A percentile compares a stretch with the other conserved stretches of the same genome.
Conservation (phyloP, 2,797 vertebrate genomes). For the Heteromormyrus szaboi region DNA sequence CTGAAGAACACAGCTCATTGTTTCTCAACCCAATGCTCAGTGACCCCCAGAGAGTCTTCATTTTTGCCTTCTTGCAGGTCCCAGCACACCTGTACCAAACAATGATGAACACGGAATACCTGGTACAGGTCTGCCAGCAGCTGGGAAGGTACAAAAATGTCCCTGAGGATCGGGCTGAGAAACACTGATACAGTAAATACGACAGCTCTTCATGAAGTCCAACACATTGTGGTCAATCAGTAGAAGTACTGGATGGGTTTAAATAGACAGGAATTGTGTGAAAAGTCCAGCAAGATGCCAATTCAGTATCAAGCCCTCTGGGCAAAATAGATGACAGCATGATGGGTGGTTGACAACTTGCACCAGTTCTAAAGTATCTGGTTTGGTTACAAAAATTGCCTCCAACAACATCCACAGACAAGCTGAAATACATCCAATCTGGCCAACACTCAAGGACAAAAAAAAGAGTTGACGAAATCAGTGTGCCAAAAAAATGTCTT, state of each 20-base stretch:
- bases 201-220: neutral
- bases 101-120: neutral
- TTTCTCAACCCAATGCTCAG: neutral
- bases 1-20: neutral
- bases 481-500: neutral
- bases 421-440: neutral
- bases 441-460: neutral
- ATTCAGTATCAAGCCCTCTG: neutral
- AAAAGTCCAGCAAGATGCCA: neutral
- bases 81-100: neutral
- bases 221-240: neutral
- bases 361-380: neutral
- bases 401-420: neutral
- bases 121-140: neutral
- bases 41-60: neutral
- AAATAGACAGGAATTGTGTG: neutral
- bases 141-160: neutral
- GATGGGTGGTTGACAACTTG: neutral
- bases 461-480: neutral
- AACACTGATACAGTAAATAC: neutral
- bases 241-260: neutral
- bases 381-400: neutral
- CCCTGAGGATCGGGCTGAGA: neutral
- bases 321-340: neutral
- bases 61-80: neutral